Conservation (phyloP, 2,888 invertebrate genomes). For the Lagria hirta region DNA sequence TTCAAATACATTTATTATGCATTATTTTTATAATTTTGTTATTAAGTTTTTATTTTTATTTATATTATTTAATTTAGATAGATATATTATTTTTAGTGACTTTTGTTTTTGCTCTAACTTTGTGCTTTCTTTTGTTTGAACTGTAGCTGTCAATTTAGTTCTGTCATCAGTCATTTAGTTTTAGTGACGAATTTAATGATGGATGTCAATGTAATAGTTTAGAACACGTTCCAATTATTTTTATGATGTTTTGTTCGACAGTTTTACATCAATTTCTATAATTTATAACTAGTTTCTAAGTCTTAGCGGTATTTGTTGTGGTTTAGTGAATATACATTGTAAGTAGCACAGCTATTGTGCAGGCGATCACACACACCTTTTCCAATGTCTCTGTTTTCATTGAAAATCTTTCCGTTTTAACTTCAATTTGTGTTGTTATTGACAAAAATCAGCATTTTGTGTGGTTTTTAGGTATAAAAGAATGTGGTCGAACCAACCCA, state of each 20-base stretch:
- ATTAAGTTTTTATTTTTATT: too few species aligned
- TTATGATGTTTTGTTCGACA: conserved; percentile 30
- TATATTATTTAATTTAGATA: too few species aligned
- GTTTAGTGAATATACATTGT: conserved; percentile 21
- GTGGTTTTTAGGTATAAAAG: conserved; percentile 14
- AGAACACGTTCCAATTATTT: conserved; percentile 32
- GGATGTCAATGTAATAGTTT: conserved; percentile 26
- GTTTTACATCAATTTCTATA: conserved; percentile 16
- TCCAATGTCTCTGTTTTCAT: conserved; percentile 3
- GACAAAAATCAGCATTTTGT: conserved; percentile 3
- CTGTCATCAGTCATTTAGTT: conserved; percentile 40
- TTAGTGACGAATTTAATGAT: conserved; percentile 27
- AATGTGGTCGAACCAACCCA: conserved; percentile 38
- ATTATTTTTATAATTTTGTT: too few species aligned
- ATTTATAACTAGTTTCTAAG: conserved; percentile 18
- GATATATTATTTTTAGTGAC: too few species aligned
- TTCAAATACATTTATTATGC: too few species aligned
- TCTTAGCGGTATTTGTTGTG: conserved; percentile 18
- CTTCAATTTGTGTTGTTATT: not conserved
- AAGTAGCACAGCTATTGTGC: too few species aligned
- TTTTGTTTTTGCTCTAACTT: too few species aligned
- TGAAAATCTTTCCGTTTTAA: not conserved
- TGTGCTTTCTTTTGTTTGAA: too few species aligned
- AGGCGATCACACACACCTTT: too few species aligned
- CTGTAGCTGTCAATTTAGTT: too few species aligned